Evolutionary conservation across 2,888 invertebrate species (phyloP).

Genomic region (Euplexia lucipara): DNA sequence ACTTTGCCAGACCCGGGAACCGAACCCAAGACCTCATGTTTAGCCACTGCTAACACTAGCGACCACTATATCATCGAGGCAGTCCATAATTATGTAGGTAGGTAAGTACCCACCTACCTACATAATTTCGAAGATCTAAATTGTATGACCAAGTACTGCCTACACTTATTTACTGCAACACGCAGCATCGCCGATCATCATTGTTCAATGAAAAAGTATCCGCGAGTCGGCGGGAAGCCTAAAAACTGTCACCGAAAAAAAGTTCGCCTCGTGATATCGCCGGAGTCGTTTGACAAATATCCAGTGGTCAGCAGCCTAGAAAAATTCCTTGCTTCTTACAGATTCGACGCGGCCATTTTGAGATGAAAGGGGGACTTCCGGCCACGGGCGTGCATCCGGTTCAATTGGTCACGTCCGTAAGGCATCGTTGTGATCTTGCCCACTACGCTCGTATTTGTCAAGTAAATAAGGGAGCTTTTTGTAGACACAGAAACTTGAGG

Average conservation of each 20-base stretch:
- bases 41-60: too few species aligned
- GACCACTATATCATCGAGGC: too few species aligned
- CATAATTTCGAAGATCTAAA: not conserved
- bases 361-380: slow-evolving; percentile 88
- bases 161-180: slow-evolving; percentile 10
- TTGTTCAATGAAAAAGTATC: slow-evolving; percentile 62
- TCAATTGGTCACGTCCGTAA: slow-evolving; percentile 72
- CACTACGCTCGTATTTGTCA: slow-evolving; percentile 71
- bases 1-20: too few species aligned
- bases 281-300: slow-evolving; percentile 81
- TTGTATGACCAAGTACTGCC: not conserved
- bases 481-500: slow-evolving; percentile 73
- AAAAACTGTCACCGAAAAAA: slow-evolving; percentile 79
- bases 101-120: too few species aligned
- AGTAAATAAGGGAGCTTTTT: slow-evolving; percentile 76
- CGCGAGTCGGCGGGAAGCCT: slow-evolving; percentile 72
- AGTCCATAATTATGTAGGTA: too few species aligned
- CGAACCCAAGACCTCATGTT: too few species aligned
- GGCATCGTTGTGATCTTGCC: slow-evolving; percentile 58
- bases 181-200: slow-evolving; percentile 13
- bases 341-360: slow-evolving; percentile 87
- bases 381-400: slow-evolving; percentile 86
- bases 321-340: slow-evolving; percentile 85
- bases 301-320: slow-evolving; percentile 85
- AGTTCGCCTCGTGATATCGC: slow-evolving; percentile 81